Conservation (phyloP, 2,113 vertebrate species). For the Paedocypris sp. region DNA sequence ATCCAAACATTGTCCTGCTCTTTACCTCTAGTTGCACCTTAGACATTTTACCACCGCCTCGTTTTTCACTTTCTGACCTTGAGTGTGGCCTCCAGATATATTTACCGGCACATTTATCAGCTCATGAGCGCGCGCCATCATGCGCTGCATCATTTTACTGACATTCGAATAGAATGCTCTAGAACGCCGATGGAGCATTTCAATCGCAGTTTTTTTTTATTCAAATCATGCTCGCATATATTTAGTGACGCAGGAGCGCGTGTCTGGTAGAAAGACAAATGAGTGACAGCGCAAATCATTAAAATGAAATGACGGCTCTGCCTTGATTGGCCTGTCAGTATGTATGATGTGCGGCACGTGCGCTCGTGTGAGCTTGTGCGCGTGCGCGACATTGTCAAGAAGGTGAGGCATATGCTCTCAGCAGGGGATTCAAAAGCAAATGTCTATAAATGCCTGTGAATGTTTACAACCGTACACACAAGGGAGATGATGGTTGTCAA, state of each 20-base stretch:
- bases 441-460: constrained; percentile 15
- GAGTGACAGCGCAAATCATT: constrained; percentile 54
- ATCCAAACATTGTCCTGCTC: too few species aligned
- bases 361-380: neutral
- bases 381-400: constrained; percentile 23
- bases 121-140: neutral
- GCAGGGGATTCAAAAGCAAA: constrained; percentile 54
- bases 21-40: too few species aligned
- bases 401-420: constrained; percentile 48
- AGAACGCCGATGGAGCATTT: too few species aligned
- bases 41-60: neutral
- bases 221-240: constrained; percentile 3
- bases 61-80: neutral
- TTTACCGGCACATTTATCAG: neutral
- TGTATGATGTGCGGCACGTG: constrained; percentile 40
- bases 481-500: neutral
- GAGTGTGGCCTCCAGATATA: neutral
- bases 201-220: too few species aligned
- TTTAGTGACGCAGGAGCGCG: constrained; percentile 11
- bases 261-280: constrained; percentile 22
- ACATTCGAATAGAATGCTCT: neutral
- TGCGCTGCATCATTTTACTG: neutral
- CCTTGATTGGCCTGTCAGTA: constrained; percentile 57
- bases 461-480: neutral
- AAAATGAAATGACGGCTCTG: constrained; percentile 46